Percentiles rank a stretch among this genome's conserved stretches.
Evolutionary conservation across 2,888 invertebrate genomes (phyloP).

Genomic region (Calliopum simillimum): DNA sequence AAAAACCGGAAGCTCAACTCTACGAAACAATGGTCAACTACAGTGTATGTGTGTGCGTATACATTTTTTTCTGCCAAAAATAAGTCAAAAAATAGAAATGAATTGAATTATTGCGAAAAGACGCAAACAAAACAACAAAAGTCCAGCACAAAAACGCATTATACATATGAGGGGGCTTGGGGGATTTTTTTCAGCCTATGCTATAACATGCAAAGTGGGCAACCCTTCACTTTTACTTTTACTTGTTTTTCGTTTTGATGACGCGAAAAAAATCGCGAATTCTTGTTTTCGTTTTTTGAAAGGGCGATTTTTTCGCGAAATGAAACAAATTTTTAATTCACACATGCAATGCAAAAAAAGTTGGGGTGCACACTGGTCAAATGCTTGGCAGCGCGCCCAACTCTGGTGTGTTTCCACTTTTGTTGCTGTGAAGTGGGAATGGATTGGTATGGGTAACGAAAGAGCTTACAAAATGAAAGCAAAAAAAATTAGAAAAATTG

Average conservation of each 20-base stretch:
- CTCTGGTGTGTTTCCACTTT: no score
- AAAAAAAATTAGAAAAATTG: conserved; percentile 20
- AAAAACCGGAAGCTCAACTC: not conserved
- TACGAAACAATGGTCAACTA: not conserved
- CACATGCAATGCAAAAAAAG: conserved; percentile 48
- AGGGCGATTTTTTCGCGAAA: conserved; percentile 52
- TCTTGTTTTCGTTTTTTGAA: conserved; percentile 45
- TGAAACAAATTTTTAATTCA: conserved; percentile 58
- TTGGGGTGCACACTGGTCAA: not conserved
- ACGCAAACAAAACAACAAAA: conserved; percentile 43
- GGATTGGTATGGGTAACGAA: not conserved
- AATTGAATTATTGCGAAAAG: conserved; percentile 63
- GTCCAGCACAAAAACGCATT: not conserved
- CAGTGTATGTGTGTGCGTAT: conserved; percentile 19
- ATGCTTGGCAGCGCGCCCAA: not conserved
- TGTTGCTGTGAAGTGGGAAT: no score
- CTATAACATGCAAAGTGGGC: no score
- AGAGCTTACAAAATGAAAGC: conserved; percentile 9
- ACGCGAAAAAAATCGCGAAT: conserved; percentile 14
- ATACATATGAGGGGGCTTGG: no score
- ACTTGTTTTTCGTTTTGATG: conserved; percentile 8
- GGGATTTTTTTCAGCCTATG: no score
- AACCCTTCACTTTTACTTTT: not conserved
- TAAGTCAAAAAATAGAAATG: conserved; percentile 61
- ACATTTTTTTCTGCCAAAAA: conserved; percentile 36